phyloP scores from a whole-genome alignment of 2,888 invertebrate species.

The Ischnura elegans region DNA sequence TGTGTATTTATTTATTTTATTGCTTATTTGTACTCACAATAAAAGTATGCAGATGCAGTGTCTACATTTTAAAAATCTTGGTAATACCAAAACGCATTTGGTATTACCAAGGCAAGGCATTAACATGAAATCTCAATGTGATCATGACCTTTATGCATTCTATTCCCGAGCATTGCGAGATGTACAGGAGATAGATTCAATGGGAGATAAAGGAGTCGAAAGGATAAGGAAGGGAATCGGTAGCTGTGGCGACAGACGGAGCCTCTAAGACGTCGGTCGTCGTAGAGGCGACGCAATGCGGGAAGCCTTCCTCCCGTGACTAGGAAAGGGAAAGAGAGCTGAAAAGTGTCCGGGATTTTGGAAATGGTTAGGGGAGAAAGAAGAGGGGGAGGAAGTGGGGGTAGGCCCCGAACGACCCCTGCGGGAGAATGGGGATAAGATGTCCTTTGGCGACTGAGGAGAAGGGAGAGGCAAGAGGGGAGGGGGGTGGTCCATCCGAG shows the following conservation, averaged over 20 bases:
- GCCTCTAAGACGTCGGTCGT: not conserved
- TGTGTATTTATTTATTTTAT: too few relatives aligned
- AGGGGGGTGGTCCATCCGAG: not conserved
- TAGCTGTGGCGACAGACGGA: not conserved
- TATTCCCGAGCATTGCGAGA: too few relatives aligned
- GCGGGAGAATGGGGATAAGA: not conserved
- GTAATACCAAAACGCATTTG: too few relatives aligned
- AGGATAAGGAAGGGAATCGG: not conserved
- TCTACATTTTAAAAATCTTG: too few relatives aligned
- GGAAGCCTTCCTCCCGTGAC: not conserved
- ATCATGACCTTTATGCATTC: too few relatives aligned
- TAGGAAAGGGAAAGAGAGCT: not conserved
- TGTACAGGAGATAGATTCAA: not conserved
- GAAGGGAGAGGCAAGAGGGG: not conserved
- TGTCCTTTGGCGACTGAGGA: not conserved
- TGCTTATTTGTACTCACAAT: too few relatives aligned
- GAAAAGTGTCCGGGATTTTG: too few relatives aligned
- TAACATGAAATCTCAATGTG: too few relatives aligned
- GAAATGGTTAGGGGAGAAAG: too few relatives aligned
- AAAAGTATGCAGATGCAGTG: too few relatives aligned
- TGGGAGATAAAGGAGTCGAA: too few relatives aligned
- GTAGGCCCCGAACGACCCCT: not conserved
- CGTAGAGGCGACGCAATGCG: constrained; percentile 60
- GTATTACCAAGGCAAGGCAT: too few relatives aligned
- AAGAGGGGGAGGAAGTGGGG: not conserved